Base-by-base conservation (phyloP, 2,797 vertebrate species). In the Gobionotothen gibberifrons region DNA sequence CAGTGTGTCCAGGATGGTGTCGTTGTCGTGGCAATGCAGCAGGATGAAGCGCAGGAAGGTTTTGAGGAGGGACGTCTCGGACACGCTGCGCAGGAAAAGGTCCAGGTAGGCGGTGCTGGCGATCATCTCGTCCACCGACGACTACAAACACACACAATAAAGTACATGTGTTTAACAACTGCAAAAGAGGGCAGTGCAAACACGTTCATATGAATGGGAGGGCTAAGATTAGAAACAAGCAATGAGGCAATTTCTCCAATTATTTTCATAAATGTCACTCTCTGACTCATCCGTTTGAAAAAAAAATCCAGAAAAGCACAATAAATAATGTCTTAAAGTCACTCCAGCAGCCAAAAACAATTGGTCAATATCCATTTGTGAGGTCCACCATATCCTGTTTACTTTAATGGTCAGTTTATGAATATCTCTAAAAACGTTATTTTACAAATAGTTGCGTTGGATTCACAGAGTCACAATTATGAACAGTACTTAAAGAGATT, bases 31-130 rank as follows among this genome's bases (percentile, higher is more conserved):
- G 83, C 94, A 93, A 92, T 99, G 97, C 79, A 99, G 93, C 81
- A 99, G 93, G 85, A 99, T 93, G 51, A 99, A 99, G 62, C 96
- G 95, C 89, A 99, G 94, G 93, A 99, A 99, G 90, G 97, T 97
- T 80, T 96, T 96, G 29, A 99, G 96, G 75, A 99, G 96, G 11
- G 96, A 93, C 0, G 95, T 95, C 88, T 98, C 97, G 0, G 96
- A 97, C 87, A 98, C 88, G 7, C 96, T 98, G 90, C 97, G 96
- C 86, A 99, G 93, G 90, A 99, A 99, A 72, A 99, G 95, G 78
- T 99, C 98, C 89, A 99, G 93, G 93, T 99, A 99, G 21, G 98
- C 97, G 0, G 97, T 99, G 94, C 97, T 99, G 87, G 97, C 97
- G 0, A 99, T 97, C 97, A 98, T 97, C 92, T 99, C 98, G 77